These are phyloP conservation scores for Acanthosepion lycidas DNA, from an alignment of 2,888 invertebrate genomes.

Conservation along the genomic window DNA sequence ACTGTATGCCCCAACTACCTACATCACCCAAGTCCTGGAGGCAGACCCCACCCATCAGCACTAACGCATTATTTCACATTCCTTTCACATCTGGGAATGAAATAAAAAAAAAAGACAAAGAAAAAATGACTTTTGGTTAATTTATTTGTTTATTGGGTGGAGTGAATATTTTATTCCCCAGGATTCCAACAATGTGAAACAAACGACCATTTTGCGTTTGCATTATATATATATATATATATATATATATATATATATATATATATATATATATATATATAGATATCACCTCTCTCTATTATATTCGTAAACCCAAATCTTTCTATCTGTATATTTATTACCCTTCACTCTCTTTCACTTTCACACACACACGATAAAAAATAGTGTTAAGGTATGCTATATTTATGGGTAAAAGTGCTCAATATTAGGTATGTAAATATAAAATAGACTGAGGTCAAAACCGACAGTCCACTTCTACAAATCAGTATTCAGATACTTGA, in stretches of 20 bases:
- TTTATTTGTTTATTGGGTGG: not conserved
- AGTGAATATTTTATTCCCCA: not conserved
- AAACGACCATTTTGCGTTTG: not conserved
- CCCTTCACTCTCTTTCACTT: too few species aligned
- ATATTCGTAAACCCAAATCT: not conserved
- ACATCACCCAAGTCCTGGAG: not conserved
- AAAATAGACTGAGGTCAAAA: too few species aligned
- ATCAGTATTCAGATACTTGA: too few species aligned
- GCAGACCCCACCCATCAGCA: not conserved
- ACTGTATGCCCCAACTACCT: not conserved
- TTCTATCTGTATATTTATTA: too few species aligned
- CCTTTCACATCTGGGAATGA: not conserved
- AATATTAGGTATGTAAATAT: too few species aligned
- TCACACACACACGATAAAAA: too few species aligned
- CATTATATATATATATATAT: not conserved
- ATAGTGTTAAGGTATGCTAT: too few species aligned
- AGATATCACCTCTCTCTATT: not conserved
- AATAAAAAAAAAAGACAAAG: not conserved
- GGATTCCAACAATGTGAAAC: not conserved
- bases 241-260: too few species aligned
- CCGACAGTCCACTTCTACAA: too few species aligned
- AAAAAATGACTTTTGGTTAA: not conserved
- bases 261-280: not conserved
- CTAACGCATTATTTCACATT: not conserved
- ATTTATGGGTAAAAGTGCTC: too few species aligned